Evolutionary conservation across 2,888 invertebrate species (phyloP), one percentile per base, ranked within the genome.

Genomic region (Ceratothoa steindachneri): DNA sequence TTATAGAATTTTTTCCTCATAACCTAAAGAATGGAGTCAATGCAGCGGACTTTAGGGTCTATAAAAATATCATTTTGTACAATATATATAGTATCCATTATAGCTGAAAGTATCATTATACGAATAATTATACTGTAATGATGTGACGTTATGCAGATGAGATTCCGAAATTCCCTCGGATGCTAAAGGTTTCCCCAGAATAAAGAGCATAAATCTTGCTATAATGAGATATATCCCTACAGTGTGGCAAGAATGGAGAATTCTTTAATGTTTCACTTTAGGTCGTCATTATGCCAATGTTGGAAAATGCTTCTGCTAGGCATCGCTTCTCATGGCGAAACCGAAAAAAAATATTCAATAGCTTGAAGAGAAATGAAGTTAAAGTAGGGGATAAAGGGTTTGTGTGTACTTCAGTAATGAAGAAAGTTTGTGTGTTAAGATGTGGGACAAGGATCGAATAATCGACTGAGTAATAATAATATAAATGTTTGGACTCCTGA

Each of bases 181-280:
- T 60, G 24, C 22, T 24, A 24, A 24, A 24, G 60, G 60, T 60
- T 24, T 12, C 60, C 12, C 22, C 27, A n/a, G 2, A 24, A 60
- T 60, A 24, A n/a, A 9, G 3, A 12, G 24, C 9, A 60, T 60
- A 60, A 60, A 60, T 60, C 60, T 60, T 60, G 2, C 22, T 24
- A 60, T 60, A 60, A 60, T 60, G 60, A 60, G 60, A 60, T 60
- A 60, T 60, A n/a, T n/a, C n/a, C n/a, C n/a, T n/a, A 60, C 60
- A 24, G 12, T 24, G 60, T 7, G 60, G 60, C 60, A 60, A 60
- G 60, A 60, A 2, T 60, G 60, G 60, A 12, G 60, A 60, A 60
- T 60, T 60, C 9, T 60, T 60, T 60, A 60, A 60, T 60, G 60
- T 60, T 60, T 60, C 60, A 60, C n/a, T 60, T 60, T 60, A 60